Base-by-base conservation (phyloP, 2,888 invertebrate species). In the Amphimallon solstitiale region DNA sequence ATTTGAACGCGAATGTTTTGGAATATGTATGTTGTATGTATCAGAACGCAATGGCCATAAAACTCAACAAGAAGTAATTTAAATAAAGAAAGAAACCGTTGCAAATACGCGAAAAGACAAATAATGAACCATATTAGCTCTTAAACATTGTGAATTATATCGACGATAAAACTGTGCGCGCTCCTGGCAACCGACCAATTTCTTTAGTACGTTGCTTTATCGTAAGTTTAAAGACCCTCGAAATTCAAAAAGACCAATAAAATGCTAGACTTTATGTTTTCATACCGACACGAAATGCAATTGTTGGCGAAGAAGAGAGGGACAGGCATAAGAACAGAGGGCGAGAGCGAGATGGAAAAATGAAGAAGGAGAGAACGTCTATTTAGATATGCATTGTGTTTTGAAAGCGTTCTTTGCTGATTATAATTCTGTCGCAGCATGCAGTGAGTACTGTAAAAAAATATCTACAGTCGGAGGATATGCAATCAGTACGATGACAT, bases 201-300 rank as follows among this genome's bases (percentile, higher is more conserved):
- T 23, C 40, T 54, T 21, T 54, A n/a, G 19, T 54, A 17, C 54
- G 54, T 54, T 54, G 54, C 54, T 54, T 54, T 54, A 54, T 54
- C 21, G 38, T 38, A 38, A 54, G 54, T 54, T 54, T 54, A 38
- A 54, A 38, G 54, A 54, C 38, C 54, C 38, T 54, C 43, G 38
- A 38, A 54, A 54, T 54, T 54, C 54, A 19, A 54, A 54, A 40
- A 54, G 54, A 37, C 38, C 40, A 54, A 54, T 54, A 54, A 54
- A 54, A 37, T 38, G 54, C 40, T 40, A 40, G 54, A 54, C 38
- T 54, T 54, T 54, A 49, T 49, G 54, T 38, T 54, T 54, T 54
- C 54, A 54, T 54, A 54, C 54, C 54, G 38, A 54, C 54, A 40
- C 54, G 54, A 54, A 54, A 40, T 40, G 54, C 54, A 54, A 40